These are phyloP conservation scores for Atractosteus spatula DNA, from an alignment of 2,113 vertebrate species.

Conservation along the genomic window DNA sequence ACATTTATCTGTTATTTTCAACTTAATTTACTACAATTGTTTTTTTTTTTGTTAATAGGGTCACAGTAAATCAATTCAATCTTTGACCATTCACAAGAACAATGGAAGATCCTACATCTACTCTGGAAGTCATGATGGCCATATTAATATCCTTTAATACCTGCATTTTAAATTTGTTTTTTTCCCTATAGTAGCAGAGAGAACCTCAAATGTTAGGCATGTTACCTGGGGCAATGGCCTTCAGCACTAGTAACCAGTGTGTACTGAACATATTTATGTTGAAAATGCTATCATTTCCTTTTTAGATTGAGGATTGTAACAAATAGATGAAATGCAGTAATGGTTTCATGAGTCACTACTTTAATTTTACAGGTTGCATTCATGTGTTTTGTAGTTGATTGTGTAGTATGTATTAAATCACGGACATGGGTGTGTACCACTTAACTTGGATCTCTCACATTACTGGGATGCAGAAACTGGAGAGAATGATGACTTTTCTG, in stretches of 20 bases:
- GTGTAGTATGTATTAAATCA: not conserved
- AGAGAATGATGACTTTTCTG: slow-evolving; percentile 78
- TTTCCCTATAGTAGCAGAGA: no score
- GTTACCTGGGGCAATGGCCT: no score
- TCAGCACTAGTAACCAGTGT: no score
- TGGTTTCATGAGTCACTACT: no score
- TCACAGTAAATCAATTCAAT: slow-evolving; percentile 94
- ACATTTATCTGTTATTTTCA: no score
- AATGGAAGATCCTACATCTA: slow-evolving; percentile 81
- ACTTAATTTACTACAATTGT: not conserved
- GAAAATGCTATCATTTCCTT: no score
- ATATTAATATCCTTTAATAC: slow-evolving; percentile 94
- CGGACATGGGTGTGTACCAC: slow-evolving; percentile 24
- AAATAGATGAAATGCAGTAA: no score
- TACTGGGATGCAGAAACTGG: slow-evolving; percentile 90
- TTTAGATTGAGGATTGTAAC: no score
- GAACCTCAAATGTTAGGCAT: no score
- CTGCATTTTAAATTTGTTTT: no score
- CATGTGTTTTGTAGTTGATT: not conserved
- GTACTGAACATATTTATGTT: no score
- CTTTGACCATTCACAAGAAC: slow-evolving; percentile 80
- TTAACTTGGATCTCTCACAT: slow-evolving; percentile 75
- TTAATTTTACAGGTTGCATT: no score
- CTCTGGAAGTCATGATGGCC: slow-evolving; percentile 91
- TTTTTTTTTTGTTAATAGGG: slow-evolving; percentile 66